phyloP scores from a whole-genome alignment of 2,888 invertebrate species.

The Mesopsocus fuscifrons region DNA sequence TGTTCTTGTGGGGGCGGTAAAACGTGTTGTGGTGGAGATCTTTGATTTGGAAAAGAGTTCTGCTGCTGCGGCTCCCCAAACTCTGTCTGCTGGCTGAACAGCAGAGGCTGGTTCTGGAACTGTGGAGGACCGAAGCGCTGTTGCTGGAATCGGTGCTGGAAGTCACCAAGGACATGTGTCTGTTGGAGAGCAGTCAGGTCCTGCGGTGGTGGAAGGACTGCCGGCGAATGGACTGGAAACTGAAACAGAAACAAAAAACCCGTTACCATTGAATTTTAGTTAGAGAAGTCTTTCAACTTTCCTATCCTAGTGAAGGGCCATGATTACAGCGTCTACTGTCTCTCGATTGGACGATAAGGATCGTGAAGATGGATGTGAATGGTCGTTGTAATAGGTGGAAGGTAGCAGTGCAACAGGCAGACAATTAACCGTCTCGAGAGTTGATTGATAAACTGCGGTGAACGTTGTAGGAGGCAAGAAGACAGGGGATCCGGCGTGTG shows the following conservation, averaged over 20 bases:
- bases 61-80: constrained; percentile 12
- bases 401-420: no score
- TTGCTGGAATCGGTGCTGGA: constrained; percentile 4
- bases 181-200: constrained; percentile 6
- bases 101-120: constrained; percentile 15
- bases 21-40: constrained; percentile 11
- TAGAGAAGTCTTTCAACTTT: no score
- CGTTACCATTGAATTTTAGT: no score
- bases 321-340: no score
- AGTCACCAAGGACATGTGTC: constrained; percentile 3
- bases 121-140: constrained; percentile 1
- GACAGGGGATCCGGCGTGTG: no score
- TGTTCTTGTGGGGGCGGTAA: constrained; percentile 15
- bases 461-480: no score
- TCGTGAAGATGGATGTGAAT: no score
- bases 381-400: no score
- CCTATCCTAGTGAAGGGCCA: no score
- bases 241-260: constrained; percentile 5
- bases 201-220: constrained; percentile 4
- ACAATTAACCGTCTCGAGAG: no score
- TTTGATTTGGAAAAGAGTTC: constrained; percentile 22
- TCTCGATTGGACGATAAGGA: no score
- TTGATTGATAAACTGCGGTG: no score
- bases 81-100: constrained; percentile 11
- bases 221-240: not conserved